A percentile compares a stretch with the other conserved stretches of the same genome.
Conservation (phyloP, 2,113 vertebrate species). For the Arothron firmamentum region DNA sequence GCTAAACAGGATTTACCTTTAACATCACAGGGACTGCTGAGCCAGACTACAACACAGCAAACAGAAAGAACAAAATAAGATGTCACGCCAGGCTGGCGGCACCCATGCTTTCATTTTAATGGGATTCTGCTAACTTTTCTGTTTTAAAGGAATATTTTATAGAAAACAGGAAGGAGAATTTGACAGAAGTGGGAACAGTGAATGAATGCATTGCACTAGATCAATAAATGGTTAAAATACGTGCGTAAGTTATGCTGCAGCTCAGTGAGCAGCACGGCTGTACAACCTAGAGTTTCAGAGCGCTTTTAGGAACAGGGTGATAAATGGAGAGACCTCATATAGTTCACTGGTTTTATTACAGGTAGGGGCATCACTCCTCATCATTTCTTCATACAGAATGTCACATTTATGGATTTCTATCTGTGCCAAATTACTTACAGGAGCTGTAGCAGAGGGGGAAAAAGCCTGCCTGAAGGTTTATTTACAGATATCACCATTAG, state of each 20-base stretch:
- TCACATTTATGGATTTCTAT: constrained; percentile 62
- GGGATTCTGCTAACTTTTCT: too few relatives aligned
- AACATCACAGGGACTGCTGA: neutral
- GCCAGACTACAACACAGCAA: too few relatives aligned
- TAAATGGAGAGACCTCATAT: constrained; percentile 25
- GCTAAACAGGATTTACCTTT: constrained; percentile 22
- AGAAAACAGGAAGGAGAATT: too few relatives aligned
- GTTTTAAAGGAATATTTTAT: too few relatives aligned
- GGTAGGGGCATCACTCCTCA: constrained; percentile 51
- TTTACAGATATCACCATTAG: constrained; percentile 47
- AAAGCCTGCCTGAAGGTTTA: constrained; percentile 47
- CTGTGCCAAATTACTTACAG: constrained; percentile 41
- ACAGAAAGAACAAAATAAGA: too few relatives aligned
- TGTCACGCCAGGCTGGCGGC: too few relatives aligned
- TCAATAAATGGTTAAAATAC: too few relatives aligned
- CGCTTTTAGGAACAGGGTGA: constrained; percentile 25
- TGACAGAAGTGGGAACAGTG: too few relatives aligned
- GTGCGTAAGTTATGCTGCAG: neutral
- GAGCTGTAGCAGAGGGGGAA: constrained; percentile 12
- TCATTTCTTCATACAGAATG: constrained; percentile 56
- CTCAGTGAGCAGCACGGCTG: neutral
- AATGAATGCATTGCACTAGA: too few relatives aligned
- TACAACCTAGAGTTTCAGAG: neutral
- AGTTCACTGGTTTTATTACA: constrained; percentile 43
- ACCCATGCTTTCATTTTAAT: too few relatives aligned